These are phyloP conservation scores for Geococcyx californianus DNA, from an alignment of 2,113 vertebrate genomes.

Conservation along the genomic window DNA sequence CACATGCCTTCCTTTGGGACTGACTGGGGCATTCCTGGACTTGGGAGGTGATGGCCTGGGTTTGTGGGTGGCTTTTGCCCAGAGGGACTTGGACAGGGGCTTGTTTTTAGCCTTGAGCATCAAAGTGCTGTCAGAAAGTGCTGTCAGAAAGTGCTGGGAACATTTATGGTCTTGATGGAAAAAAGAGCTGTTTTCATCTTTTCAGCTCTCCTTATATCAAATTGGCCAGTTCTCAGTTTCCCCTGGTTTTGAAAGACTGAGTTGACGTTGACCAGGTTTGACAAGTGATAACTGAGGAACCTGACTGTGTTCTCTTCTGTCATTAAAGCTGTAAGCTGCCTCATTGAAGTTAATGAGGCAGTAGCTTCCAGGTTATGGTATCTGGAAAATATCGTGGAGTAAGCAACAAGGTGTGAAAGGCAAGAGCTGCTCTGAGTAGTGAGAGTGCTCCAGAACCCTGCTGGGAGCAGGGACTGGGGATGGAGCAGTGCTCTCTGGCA, in stretches of 20 bases:
- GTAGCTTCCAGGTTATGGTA: not conserved
- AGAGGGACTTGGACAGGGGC: not conserved
- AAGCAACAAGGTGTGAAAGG: not conserved
- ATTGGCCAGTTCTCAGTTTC: not conserved
- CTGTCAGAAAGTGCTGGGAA: not conserved
- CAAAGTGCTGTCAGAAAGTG: not conserved
- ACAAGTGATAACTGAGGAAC: not conserved
- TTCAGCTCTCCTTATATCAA: not conserved
- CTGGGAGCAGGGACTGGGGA: not conserved
- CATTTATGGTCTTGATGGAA: not conserved
- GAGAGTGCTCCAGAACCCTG: rapidly evolving
- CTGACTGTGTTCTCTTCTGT: not conserved
- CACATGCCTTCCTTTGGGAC: rapidly evolving
- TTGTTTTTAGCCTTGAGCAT: not conserved
- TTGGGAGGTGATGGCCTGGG: not conserved
- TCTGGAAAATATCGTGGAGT: not conserved
- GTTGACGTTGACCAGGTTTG: rapidly evolving
- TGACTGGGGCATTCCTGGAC: rapidly evolving
- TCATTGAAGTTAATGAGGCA: not conserved
- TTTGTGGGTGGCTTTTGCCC: not conserved
- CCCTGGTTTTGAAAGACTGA: not conserved
- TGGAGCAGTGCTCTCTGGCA: not conserved
- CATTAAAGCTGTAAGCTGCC: not conserved
- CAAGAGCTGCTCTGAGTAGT: not conserved
- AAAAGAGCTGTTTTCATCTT: not conserved